Evolutionary conservation across 2,888 invertebrate genomes (phyloP), one percentile per base, ranked within the genome.

Genomic region (Drosophila kanekoi): DNA sequence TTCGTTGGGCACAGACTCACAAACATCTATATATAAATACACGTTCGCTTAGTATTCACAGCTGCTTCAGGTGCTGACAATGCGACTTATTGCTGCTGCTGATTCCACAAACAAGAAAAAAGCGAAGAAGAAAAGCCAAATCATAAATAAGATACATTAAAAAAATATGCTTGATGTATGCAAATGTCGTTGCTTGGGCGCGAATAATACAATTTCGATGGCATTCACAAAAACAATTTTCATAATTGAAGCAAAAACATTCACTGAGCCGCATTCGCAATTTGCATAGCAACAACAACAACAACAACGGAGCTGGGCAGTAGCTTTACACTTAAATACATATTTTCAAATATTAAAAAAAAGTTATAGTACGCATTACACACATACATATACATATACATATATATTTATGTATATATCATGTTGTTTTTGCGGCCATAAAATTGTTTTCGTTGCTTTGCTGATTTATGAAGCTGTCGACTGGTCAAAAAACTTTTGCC

Each of bases 161-260:
- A 51, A 52, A 43, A 70, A 67, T 70, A 60, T 65, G 51, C 60
- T 52, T 44, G 66, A 40, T 49, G 51, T 61, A 84, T 89, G 89
- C 84, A 79, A 85, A 85, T 89, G 67, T 69, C 68, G 64, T 81
- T 79, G 74, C 66, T 69, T 79, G 61, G 79, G 79, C 81, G 84
- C 73, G 79, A 87, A 83, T 84, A 84, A 87, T 87, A 83, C 79
- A 87, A 89, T 85, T 85, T 87, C 69, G 66, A 87, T 87, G 84
- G 77, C 71, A 85, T 89, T 89, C 79, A 81, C 64, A 71, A 68
- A 77, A 79, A 89, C 69, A 83, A 89, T 87, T 83, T 89, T 87
- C 79, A 81, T 87, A 85, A 88, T 89, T 85, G 87, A 85, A 73
- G 79, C 72, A 73, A 76, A 71, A 63, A 59, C 68, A 71, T 66